Evolutionary conservation across 2,113 vertebrate genomes (phyloP).

Genomic region (Eleginops maclovinus): DNA sequence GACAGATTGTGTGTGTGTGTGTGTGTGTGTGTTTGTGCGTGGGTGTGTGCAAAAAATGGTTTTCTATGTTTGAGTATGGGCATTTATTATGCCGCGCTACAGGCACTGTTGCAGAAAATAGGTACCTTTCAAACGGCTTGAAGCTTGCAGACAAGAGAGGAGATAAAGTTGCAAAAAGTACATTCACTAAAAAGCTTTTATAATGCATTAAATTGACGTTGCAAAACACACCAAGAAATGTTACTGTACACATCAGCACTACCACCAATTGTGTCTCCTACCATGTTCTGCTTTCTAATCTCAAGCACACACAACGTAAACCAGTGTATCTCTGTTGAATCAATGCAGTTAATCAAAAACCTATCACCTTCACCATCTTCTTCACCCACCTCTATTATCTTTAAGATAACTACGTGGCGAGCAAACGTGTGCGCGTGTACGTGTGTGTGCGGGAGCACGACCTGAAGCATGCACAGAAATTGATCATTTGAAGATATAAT

Average conservation of each 20-base stretch:
- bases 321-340: neutral
- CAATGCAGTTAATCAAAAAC: conserved; percentile 29
- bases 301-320: neutral
- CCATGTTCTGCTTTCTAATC: neutral
- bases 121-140: neutral
- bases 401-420: conserved; percentile 7
- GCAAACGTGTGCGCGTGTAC: neutral
- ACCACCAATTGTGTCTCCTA: neutral
- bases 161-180: neutral
- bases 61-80: conserved; percentile 4
- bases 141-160: neutral
- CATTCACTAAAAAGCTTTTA: too few relatives aligned
- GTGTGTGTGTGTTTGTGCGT: neutral
- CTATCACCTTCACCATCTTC: conserved; percentile 2
- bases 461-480: conserved; percentile 22
- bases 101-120: conserved; percentile 31
- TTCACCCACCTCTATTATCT: neutral
- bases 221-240: neutral
- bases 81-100: conserved; percentile 23
- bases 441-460: neutral
- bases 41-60: conserved; percentile 11
- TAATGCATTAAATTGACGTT: too few relatives aligned
- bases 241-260: neutral
- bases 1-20: conserved; percentile 38
- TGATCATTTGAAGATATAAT: conserved; percentile 35